Evolutionary conservation across 2,888 invertebrate species (phyloP), one percentile per base, ranked within the genome.

Genomic region (Erebia ligea): DNA sequence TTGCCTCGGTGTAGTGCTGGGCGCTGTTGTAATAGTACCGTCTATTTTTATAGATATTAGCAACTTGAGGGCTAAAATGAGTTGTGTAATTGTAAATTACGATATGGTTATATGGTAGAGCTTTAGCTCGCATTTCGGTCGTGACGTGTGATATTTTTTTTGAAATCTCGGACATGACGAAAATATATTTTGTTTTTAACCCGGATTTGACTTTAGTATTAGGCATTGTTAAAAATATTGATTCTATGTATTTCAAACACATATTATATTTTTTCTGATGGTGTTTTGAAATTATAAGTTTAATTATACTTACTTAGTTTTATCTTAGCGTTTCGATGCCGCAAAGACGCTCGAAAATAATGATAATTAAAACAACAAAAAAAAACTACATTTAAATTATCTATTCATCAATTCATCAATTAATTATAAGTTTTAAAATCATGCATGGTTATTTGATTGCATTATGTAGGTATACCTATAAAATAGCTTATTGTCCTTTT

Each of bases 21-120:
- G 74, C 73, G 63, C 71, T 63, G 70, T 69, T 63, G 56, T 76
- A 69, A 74, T 72, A 73, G 72, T 68, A 72, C 76, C 76, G 81
- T 79, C 77, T 82, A 76, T 84, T 74, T 72, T 79, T 79, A 82
- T 82, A 81, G 84, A 80, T 78, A 69, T 73, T 73, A 73, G 76
- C 75, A 71, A 78, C 73, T 72, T 73, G 67, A 61, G 50, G 57
- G 59, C 59, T 67, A 48, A 50, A 67, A 15, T 19, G 17, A 59
- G 19, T 67, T 58, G 34, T 50, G 67, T 61, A 52, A 61, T 54
- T 61, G 40, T 58, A 48, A 45, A 67, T 58, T 65, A 42, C 65
- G 19, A 25, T 15, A 42, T 56, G 25, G 45, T 21, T 2, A 10
- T 48, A 6, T 45, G 48, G 21, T 56, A 10, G 21, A 17, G 64